Conservation (phyloP, 2,888 invertebrate genomes). For the Ischnura elegans region DNA sequence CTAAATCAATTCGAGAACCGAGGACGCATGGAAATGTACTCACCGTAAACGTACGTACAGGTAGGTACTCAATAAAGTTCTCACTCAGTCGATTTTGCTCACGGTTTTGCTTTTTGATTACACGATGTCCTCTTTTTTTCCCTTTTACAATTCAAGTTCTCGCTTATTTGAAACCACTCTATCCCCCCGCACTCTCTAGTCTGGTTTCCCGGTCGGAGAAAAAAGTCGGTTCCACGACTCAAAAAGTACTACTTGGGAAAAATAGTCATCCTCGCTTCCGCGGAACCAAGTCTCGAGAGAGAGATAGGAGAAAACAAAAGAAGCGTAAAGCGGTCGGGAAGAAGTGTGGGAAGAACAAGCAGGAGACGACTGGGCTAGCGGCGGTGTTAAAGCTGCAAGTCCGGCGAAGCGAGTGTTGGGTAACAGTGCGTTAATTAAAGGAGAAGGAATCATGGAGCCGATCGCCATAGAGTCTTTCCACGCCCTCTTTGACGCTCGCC, state of each 20-base stretch:
- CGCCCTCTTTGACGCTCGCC: not conserved
- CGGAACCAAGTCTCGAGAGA: not conserved
- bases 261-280: not conserved
- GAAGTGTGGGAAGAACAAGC: not conserved
- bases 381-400: not conserved
- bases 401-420: not conserved
- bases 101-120: not conserved
- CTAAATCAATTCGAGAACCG: not conserved
- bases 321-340: not conserved
- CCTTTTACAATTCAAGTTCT: not conserved
- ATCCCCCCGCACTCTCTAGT: not conserved
- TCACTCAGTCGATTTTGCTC: not conserved
- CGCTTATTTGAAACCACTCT: not conserved
- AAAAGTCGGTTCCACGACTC: not conserved
- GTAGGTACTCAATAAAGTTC: not conserved
- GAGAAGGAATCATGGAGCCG: not conserved
- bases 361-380: too few species aligned
- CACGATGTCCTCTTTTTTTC: not conserved
- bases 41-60: not conserved
- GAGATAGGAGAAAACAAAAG: not conserved
- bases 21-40: not conserved
- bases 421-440: conserved; percentile 10
- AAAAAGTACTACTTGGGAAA: not conserved
- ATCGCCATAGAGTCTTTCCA: not conserved
- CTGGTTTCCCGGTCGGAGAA: not conserved